These are phyloP conservation scores for Laticauda laticaudata DNA, from an alignment of 2,113 vertebrate genomes.

Conservation along the genomic window DNA sequence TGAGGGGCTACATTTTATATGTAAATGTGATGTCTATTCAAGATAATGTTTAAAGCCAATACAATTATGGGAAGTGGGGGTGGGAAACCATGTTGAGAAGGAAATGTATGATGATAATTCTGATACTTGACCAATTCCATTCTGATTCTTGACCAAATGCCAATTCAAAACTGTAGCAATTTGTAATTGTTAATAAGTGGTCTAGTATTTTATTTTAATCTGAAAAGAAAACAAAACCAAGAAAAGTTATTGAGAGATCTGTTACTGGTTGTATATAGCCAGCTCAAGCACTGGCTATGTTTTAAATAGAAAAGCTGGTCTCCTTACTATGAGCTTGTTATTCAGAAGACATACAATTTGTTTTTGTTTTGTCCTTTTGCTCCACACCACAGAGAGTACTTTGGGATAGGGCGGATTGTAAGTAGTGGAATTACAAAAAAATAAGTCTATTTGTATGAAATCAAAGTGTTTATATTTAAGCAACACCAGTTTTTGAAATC, in stretches of 20 bases:
- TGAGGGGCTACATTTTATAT: slow-evolving; percentile 5
- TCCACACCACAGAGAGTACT: not conserved
- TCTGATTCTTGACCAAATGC: not conserved
- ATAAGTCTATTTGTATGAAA: not conserved
- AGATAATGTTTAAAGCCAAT: slow-evolving; percentile 17
- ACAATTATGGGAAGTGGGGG: not conserved
- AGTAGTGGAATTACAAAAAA: not conserved
- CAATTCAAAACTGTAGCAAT: not conserved
- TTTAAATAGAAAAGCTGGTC: not conserved
- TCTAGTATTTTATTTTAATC: not conserved
- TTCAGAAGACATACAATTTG: not conserved
- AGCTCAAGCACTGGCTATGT: not conserved
- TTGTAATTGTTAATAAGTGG: not conserved
- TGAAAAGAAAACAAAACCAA: not conserved
- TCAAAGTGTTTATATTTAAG: not conserved
- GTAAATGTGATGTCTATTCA: slow-evolving; percentile 5
- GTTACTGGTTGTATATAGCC: not conserved
- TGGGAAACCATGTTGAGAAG: not conserved
- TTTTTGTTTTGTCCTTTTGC: not conserved
- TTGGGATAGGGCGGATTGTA: not conserved
- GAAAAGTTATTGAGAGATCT: not conserved
- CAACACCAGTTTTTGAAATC: not conserved
- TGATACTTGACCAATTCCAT: not conserved
- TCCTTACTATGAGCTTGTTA: not conserved
- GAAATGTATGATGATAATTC: not conserved